Conservation (phyloP, 2,797 vertebrate genomes). For the Poeciliopsis gracilis region DNA sequence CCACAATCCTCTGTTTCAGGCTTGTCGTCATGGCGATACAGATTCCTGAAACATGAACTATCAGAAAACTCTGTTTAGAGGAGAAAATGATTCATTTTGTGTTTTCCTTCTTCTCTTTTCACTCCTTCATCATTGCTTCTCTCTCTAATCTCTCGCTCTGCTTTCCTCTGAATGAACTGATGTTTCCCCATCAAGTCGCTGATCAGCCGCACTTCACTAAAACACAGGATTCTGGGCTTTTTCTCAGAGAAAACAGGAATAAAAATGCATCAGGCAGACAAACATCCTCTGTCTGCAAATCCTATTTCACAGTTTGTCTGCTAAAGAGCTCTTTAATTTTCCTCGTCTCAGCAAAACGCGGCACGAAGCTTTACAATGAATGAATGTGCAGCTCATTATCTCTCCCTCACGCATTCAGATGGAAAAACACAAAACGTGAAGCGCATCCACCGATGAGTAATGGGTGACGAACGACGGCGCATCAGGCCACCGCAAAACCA, state of each 20-base stretch:
- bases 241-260: constrained; percentile 24
- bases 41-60: constrained; percentile 33
- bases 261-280: constrained; percentile 40
- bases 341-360: constrained; percentile 44
- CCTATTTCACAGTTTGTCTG: constrained; percentile 67
- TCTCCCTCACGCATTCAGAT: constrained; percentile 12
- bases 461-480: not conserved
- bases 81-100: not conserved
- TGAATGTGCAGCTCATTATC: constrained; percentile 42
- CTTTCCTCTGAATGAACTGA: not conserved
- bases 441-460: constrained; percentile 9
- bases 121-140: constrained; percentile 1
- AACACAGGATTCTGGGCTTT: constrained; percentile 12
- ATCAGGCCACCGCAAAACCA: too few species aligned
- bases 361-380: constrained; percentile 37
- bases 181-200: constrained; percentile 12
- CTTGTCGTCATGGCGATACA: constrained; percentile 47
- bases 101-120: not conserved
- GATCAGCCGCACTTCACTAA: constrained; percentile 29
- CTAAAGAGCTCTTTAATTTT: constrained; percentile 53
- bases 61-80: not conserved
- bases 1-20: constrained; percentile 60
- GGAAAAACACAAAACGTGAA: constrained; percentile 9
- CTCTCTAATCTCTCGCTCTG: not conserved
- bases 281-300: constrained; percentile 53